Evolutionary conservation across 2,797 vertebrate genomes (phyloP).

Genomic region (Cynodonichthys magdalenae): DNA sequence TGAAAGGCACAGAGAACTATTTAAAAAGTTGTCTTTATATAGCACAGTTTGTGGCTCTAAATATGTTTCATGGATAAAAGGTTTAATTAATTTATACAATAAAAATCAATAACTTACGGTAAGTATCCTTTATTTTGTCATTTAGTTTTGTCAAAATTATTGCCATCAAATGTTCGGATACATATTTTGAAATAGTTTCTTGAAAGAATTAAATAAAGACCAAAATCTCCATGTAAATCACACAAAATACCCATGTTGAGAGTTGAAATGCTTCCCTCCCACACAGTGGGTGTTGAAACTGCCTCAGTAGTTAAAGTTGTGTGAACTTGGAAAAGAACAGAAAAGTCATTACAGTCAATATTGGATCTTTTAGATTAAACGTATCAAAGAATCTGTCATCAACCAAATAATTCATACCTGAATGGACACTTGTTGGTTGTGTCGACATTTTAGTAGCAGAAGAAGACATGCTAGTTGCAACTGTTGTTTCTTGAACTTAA

Average conservation of each 20-base stretch:
- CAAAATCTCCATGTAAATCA: not conserved
- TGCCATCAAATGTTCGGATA: too few relatives aligned
- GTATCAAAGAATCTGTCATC: not conserved
- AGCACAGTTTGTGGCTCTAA: not conserved
- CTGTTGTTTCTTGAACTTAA: conserved; percentile 42
- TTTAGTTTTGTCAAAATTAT: too few relatives aligned
- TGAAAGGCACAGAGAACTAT: conserved; percentile 6
- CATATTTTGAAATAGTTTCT: too few relatives aligned
- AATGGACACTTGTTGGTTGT: conserved; percentile 1
- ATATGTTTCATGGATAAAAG: not conserved
- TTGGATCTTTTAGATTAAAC: not conserved
- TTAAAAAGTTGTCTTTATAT: too few relatives aligned
- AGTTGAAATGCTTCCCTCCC: conserved; percentile 28
- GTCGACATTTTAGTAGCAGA: conserved; percentile 16
- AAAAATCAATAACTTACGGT: too few relatives aligned
- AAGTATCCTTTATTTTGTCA: too few relatives aligned
- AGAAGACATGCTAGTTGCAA: conserved; percentile 6
- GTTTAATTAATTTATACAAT: too few relatives aligned
- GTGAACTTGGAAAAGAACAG: conserved; percentile 14
- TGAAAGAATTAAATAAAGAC: not conserved
- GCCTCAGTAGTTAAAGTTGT: conserved; percentile 8
- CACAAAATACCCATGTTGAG: conserved; percentile 39
- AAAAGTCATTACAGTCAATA: not conserved
- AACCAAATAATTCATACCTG: conserved; percentile 31
- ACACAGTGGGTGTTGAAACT: conserved; percentile 14